These are phyloP conservation scores for Ia io DNA, from an alignment of 2,113 vertebrate species.

Conservation along the genomic window DNA sequence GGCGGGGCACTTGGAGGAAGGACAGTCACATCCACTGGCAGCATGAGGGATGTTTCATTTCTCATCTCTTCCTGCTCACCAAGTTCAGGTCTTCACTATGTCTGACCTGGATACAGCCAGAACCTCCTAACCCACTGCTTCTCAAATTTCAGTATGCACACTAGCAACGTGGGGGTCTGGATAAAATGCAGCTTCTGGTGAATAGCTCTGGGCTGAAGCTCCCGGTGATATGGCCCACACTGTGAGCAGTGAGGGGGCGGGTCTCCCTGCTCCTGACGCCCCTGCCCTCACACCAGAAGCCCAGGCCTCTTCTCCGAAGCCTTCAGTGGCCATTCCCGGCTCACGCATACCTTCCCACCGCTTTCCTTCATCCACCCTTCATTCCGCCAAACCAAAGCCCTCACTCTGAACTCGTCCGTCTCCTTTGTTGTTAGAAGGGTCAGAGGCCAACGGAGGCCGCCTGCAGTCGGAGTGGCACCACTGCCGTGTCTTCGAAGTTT, in stretches of 20 bases:
- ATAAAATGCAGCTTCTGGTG: not conserved
- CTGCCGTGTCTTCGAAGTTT: not conserved
- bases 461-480: too few relatives aligned
- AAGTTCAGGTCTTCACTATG: not conserved
- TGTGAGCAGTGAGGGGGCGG: not conserved
- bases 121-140: not conserved
- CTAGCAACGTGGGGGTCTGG: not conserved
- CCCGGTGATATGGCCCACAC: not conserved
- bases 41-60: not conserved
- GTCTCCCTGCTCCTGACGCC: not conserved
- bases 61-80: not conserved
- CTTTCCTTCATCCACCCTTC: not conserved
- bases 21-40: not conserved
- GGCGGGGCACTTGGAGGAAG: not conserved
- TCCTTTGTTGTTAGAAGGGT: not conserved
- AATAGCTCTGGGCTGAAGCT: not conserved
- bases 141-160: not conserved
- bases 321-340: too few relatives aligned
- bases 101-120: not conserved
- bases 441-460: not conserved
- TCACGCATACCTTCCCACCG: not conserved
- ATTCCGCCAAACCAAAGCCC: not conserved
- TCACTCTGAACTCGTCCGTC: not conserved
- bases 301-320: not conserved
- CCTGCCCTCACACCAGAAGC: fast-evolving